A percentile compares a stretch with the other conserved stretches of the same genome.
phyloP scores from a whole-genome alignment of 2,888 invertebrate species.

The Nymphalis polychloros region DNA sequence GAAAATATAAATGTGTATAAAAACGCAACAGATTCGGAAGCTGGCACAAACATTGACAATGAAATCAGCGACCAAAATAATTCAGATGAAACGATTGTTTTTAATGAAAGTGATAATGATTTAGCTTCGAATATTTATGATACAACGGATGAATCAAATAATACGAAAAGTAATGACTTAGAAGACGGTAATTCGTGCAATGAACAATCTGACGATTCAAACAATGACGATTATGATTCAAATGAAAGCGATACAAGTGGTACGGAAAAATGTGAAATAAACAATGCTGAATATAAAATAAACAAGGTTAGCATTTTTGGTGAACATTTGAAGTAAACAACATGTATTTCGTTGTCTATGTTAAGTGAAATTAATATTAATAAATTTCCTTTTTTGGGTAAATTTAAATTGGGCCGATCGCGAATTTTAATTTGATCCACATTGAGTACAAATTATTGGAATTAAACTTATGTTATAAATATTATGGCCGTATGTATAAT shows the following conservation, averaged over 20 bases:
- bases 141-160: neutral
- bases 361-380: too few species aligned
- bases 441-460: too few species aligned
- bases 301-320: neutral
- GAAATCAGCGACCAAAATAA: slow-evolving; percentile 26
- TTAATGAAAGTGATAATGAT: neutral
- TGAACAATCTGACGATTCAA: slow-evolving; percentile 16
- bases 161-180: neutral
- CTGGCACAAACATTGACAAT: neutral
- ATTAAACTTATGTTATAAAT: too few species aligned
- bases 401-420: too few species aligned
- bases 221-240: neutral
- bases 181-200: slow-evolving; percentile 8
- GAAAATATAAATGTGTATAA: neutral
- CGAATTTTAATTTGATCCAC: too few species aligned
- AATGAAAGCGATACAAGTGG: slow-evolving; percentile 9
- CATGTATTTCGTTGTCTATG: too few species aligned
- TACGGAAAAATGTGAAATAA: neutral
- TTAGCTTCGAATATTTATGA: neutral
- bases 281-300: neutral
- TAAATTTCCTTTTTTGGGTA: too few species aligned
- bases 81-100: neutral
- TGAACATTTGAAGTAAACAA: neutral
- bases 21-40: neutral
- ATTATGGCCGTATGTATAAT: too few species aligned